These are phyloP conservation scores for Forbesichthys papilliferus DNA, from an alignment of 2,113 vertebrate species.

Conservation along the genomic window DNA sequence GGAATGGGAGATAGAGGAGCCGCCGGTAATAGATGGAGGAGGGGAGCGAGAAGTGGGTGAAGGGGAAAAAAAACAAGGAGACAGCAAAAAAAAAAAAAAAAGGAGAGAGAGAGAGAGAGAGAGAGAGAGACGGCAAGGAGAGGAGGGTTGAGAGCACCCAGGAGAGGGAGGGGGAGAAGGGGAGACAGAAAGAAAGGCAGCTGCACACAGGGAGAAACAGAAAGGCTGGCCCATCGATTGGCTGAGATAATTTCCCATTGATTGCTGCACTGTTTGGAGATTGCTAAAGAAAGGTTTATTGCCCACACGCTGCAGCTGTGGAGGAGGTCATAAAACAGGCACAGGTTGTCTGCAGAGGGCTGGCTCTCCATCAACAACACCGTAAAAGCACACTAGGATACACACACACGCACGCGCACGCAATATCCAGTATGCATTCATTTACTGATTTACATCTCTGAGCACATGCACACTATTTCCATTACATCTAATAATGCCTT, in stretches of 20 bases:
- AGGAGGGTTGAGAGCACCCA: slow-evolving; percentile 43
- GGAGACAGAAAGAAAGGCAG: slow-evolving; percentile 52
- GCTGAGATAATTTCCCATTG: slow-evolving; percentile 81
- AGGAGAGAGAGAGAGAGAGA: slow-evolving; percentile 51
- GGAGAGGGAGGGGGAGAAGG: slow-evolving; percentile 34
- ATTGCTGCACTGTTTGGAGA: slow-evolving; percentile 79
- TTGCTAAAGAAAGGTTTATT: slow-evolving; percentile 79
- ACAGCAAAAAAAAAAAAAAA: neutral
- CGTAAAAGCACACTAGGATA: slow-evolving; percentile 38
- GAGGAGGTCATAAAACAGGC: slow-evolving; percentile 71
- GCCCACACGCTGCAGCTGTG: slow-evolving; percentile 73
- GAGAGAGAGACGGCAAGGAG: slow-evolving; percentile 62
- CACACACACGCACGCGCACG: slow-evolving; percentile 8
- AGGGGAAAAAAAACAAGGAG: neutral
- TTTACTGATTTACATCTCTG: slow-evolving; percentile 39
- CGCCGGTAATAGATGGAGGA: slow-evolving; percentile 17
- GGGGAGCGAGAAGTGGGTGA: neutral
- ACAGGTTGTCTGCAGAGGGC: slow-evolving; percentile 67
- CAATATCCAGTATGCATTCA: slow-evolving; percentile 16
- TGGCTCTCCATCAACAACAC: slow-evolving; percentile 56
- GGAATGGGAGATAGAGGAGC: slow-evolving; percentile 46
- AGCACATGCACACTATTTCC: slow-evolving; percentile 38
- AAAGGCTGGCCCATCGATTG: slow-evolving; percentile 76
- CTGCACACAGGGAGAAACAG: slow-evolving; percentile 52
- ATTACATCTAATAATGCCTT: slow-evolving; percentile 46